Evolutionary conservation across 2,888 invertebrate species (phyloP).

Genomic region (Heliconius hortense): DNA sequence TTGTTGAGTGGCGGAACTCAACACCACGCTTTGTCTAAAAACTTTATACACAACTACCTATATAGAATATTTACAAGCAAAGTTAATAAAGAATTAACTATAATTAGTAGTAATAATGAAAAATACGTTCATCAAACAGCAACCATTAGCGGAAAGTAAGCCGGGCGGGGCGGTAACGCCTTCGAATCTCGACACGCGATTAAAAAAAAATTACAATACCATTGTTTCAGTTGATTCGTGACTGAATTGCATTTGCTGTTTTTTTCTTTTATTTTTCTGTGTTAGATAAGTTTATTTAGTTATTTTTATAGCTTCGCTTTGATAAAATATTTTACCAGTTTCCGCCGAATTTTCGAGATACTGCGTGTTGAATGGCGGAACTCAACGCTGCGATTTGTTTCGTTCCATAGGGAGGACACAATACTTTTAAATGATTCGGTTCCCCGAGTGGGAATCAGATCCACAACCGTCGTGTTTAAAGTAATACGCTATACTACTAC

Average conservation of each 20-base stretch:
- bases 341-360: background rate
- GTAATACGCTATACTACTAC: too few relatives aligned
- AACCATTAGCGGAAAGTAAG: constrained; percentile 38
- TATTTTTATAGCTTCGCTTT: too few relatives aligned
- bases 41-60: background rate
- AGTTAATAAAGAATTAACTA: background rate
- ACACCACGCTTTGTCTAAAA: background rate
- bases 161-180: constrained; percentile 45
- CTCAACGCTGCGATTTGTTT: background rate
- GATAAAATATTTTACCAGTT: background rate
- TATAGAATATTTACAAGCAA: background rate
- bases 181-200: constrained; percentile 46
- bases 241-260: constrained; percentile 19
- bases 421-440: background rate
- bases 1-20: too few relatives aligned
- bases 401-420: background rate
- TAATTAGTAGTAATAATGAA: constrained; percentile 15
- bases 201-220: constrained; percentile 33
- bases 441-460: too few relatives aligned
- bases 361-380: background rate
- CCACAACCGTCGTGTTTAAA: too few relatives aligned
- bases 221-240: constrained; percentile 34
- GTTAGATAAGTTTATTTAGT: background rate
- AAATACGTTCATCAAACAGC: background rate
- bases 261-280: background rate